Conservation (phyloP, 2,888 invertebrate species). For the Apodemia zela region DNA sequence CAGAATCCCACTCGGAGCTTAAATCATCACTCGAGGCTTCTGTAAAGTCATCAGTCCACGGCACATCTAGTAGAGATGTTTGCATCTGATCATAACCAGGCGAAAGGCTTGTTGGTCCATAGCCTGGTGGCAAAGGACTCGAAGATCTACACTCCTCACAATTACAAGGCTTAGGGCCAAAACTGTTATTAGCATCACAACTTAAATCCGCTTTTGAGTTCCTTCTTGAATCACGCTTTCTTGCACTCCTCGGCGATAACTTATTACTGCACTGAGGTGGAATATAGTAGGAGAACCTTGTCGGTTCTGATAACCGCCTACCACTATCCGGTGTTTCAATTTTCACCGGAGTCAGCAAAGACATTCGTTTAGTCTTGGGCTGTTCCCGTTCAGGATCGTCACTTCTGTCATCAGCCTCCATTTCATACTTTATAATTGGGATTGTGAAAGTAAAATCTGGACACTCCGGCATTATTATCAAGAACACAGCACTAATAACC, state of each 20-base stretch:
- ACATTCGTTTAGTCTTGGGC: constrained; percentile 65
- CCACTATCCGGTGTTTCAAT: constrained; percentile 69
- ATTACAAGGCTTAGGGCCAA: constrained; percentile 66
- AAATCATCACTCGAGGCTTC: constrained; percentile 95
- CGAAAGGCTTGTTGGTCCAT: constrained; percentile 67
- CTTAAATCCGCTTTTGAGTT: constrained; percentile 56
- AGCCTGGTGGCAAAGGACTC: constrained; percentile 73
- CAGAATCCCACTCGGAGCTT: constrained; percentile 95
- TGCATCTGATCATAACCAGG: constrained; percentile 91
- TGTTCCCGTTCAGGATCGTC: constrained; percentile 50
- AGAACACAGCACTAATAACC: constrained; percentile 50
- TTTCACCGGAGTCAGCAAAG: constrained; percentile 65
- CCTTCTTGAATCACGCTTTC: constrained; percentile 60
- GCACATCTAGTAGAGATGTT: constrained; percentile 87
- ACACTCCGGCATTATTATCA: constrained; percentile 69
- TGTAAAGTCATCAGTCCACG: constrained; percentile 88
- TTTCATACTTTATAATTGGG: constrained; percentile 71
- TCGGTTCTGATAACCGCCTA: constrained; percentile 64
- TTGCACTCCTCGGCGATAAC: constrained; percentile 67
- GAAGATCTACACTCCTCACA: constrained; percentile 75
- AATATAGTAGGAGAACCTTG: constrained; percentile 53
- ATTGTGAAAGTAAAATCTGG: constrained; percentile 69
- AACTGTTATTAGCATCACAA: constrained; percentile 48
- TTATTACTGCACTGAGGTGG: constrained; percentile 72
- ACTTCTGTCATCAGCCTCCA: constrained; percentile 64